phyloP scores from a whole-genome alignment of 2,888 invertebrate genomes.

The Dicyrtomina minuta region DNA sequence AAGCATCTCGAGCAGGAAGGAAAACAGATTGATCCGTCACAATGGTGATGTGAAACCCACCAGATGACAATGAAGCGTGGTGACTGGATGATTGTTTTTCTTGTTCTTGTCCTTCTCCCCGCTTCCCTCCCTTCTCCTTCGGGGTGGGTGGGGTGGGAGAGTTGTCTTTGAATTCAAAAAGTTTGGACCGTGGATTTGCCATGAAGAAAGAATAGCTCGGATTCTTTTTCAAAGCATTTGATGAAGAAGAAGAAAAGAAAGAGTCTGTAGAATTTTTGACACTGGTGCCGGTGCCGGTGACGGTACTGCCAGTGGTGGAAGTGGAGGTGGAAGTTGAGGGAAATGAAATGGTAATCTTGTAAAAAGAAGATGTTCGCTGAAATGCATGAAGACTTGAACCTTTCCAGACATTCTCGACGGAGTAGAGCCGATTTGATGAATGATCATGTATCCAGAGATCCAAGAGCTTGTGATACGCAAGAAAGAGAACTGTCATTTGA shows the following conservation, averaged over 20 bases:
- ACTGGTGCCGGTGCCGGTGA: not conserved
- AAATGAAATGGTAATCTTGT: slow-evolving; percentile 44
- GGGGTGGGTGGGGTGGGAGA: not conserved
- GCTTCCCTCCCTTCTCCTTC: not conserved
- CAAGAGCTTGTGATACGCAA: slow-evolving; percentile 49
- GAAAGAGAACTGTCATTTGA: slow-evolving; percentile 44
- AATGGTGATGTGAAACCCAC: slow-evolving; percentile 44
- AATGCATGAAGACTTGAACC: slow-evolving; percentile 48
- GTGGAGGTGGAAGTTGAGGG: slow-evolving; percentile 3
- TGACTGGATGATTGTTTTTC: not conserved
- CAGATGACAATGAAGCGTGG: slow-evolving; percentile 25
- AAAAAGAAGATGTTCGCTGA: slow-evolving; percentile 45
- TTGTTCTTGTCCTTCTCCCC: not conserved
- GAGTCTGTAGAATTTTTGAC: not conserved
- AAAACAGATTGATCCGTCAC: slow-evolving; percentile 46
- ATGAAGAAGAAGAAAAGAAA: not conserved
- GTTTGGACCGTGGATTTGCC: slow-evolving; percentile 46
- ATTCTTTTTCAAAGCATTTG: not conserved
- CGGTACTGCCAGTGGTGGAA: not conserved
- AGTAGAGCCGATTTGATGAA: slow-evolving; percentile 21
- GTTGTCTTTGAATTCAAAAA: slow-evolving; percentile 39
- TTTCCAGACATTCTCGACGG: slow-evolving; percentile 51
- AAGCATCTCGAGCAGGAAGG: slow-evolving; percentile 45
- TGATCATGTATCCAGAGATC: slow-evolving; percentile 50
- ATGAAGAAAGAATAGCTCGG: slow-evolving; percentile 44